Percentiles rank a stretch among this genome's conserved stretches.
Conservation (phyloP, 2,797 vertebrate species). For the Coluber constrictor region DNA sequence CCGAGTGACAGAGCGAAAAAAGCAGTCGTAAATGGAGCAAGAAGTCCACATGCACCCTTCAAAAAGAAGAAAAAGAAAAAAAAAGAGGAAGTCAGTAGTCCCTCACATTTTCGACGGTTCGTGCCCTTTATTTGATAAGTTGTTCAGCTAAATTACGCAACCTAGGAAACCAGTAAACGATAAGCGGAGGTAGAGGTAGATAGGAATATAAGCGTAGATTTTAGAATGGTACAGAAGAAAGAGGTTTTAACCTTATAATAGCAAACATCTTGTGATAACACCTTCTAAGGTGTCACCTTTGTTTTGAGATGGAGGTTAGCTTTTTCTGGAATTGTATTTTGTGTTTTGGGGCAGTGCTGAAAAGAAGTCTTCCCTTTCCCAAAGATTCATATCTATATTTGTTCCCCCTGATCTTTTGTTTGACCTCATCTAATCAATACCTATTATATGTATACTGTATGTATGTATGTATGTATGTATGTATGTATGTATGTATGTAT, state of each 20-base stretch:
- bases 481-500: too few species aligned
- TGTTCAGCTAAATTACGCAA: neutral
- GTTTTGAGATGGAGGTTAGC: neutral
- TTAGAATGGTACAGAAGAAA: neutral
- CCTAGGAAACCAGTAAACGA: neutral
- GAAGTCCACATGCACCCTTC: fast-evolving
- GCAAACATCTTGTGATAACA: neutral
- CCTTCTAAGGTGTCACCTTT: neutral
- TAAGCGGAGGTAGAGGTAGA: neutral
- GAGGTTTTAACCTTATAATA: neutral
- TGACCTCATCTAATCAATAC: too few species aligned
- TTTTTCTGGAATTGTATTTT: neutral
- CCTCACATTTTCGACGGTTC: neutral
- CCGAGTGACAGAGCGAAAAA: neutral
- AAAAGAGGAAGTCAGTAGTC: fast-evolving
- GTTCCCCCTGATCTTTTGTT: too few species aligned
- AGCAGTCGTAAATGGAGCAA: neutral
- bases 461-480: too few species aligned
- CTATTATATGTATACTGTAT: too few species aligned
- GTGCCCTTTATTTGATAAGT: neutral
- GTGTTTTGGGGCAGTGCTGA: neutral
- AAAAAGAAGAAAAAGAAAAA: too few species aligned
- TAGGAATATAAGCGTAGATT: neutral
- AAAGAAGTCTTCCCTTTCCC: neutral
- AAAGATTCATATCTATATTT: neutral